Evolutionary conservation across 2,888 invertebrate species (phyloP).

Genomic region (Chrysodeixis includens): DNA sequence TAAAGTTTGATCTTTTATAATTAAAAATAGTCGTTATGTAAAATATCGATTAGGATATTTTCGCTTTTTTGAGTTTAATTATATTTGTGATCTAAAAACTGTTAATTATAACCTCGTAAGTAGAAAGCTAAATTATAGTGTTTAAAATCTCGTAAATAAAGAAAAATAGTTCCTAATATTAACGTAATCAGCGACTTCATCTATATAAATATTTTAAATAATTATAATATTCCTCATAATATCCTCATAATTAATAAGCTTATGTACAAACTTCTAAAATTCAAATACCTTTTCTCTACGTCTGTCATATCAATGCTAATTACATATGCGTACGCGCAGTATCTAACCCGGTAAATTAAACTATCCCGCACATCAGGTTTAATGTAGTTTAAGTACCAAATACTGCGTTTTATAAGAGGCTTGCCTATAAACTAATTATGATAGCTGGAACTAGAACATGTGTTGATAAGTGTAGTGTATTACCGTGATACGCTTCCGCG

Average conservation of each 20-base stretch:
- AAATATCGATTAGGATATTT: background rate
- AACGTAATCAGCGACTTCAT: no score
- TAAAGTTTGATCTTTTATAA: constrained; percentile 11
- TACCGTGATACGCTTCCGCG: constrained; percentile 41
- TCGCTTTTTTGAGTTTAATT: no score
- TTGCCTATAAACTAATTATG: constrained; percentile 54
- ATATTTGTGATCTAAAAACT: background rate
- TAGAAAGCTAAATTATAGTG: background rate
- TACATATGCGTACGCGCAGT: constrained; percentile 28
- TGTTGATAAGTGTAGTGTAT: constrained; percentile 25
- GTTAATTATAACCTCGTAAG: background rate
- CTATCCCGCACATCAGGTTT: constrained; percentile 28
- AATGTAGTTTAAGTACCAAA: constrained; percentile 34
- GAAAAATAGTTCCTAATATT: no score
- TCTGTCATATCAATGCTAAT: constrained; percentile 33
- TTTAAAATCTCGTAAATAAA: no score
- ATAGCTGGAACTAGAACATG: constrained; percentile 53
- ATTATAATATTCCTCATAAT: no score
- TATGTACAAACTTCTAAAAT: no score
- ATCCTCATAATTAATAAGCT: no score
- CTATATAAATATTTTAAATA: no score
- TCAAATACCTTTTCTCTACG: constrained; percentile 6
- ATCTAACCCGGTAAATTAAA: constrained; percentile 32
- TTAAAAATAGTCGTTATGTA: constrained; percentile 1
- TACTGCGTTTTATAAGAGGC: constrained; percentile 38